A percentile compares a stretch with the other conserved stretches of the same genome.
Evolutionary conservation across 2,113 vertebrate species (phyloP).

Genomic region (human): DNA sequence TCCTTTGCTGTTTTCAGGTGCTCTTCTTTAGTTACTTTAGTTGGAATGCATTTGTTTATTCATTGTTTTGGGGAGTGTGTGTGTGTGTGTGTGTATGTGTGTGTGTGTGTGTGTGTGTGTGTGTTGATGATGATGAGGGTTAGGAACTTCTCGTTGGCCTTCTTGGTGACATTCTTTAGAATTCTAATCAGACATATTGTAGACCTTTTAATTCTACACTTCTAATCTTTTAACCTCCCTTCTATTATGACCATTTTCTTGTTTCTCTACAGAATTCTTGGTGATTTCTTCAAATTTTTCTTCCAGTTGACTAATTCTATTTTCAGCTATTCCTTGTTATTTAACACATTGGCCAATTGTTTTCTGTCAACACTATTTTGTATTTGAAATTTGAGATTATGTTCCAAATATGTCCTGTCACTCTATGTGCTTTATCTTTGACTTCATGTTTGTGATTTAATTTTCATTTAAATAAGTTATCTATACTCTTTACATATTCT

Average conservation of each 20-base stretch:
- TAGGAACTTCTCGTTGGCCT: not conserved
- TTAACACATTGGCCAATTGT: not conserved
- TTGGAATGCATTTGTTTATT: not conserved
- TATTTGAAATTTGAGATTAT: not conserved
- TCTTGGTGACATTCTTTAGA: not conserved
- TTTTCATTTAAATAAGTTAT: not conserved
- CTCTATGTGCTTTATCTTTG: not conserved
- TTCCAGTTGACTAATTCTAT: not conserved
- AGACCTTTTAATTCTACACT: not conserved
- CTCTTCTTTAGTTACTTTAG: not conserved
- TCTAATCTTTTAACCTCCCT: not conserved
- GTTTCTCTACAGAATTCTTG: not conserved
- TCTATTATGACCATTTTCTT: not conserved
- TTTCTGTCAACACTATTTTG: not conserved
- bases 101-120: not conserved
- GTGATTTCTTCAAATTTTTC: not conserved
- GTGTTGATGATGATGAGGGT: not conserved
- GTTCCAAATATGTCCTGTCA: not conserved
- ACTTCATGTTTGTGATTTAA: not conserved
- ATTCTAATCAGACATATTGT: not conserved
- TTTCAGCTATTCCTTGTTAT: not conserved
- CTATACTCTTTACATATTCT: not conserved
- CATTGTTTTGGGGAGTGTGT: not conserved
- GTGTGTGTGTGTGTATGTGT: not conserved
- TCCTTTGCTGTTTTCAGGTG: not conserved